Percentiles rank a stretch among this genome's conserved stretches.
phyloP scores from a whole-genome alignment of 2,888 invertebrate genomes.

The Nemurella pictetii region DNA sequence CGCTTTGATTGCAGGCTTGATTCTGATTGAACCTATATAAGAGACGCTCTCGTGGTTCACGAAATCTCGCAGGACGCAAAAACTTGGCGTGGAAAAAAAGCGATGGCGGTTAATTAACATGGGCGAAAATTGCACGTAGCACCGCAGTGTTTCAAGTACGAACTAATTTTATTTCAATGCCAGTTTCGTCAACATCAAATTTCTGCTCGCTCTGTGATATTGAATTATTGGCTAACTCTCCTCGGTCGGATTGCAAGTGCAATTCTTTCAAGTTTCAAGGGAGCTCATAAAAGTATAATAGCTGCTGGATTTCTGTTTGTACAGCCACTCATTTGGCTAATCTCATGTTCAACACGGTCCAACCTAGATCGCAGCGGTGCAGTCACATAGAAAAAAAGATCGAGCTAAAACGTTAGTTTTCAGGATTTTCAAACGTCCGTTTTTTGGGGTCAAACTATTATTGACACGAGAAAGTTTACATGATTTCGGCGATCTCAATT shows the following conservation, averaged over 20 bases:
- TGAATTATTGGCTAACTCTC: not conserved
- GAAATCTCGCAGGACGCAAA: not conserved
- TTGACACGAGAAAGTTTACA: not conserved
- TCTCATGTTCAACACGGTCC: not conserved
- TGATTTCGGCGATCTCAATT: not conserved
- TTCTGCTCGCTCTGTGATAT: not conserved
- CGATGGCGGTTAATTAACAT: not conserved
- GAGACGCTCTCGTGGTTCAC: not conserved
- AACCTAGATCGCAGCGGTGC: not conserved
- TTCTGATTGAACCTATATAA: not conserved
- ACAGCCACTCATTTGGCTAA: not conserved
- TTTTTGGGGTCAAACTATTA: not conserved
- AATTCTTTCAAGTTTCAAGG: not conserved
- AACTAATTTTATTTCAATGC: not conserved
- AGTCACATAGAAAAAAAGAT: too few relatives aligned
- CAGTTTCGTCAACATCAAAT: not conserved
- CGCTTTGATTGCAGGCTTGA: not conserved
- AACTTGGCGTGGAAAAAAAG: not conserved
- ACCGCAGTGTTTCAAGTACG: not conserved
- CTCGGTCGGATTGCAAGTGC: not conserved
- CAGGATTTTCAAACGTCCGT: not conserved
- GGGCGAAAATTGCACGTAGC: not conserved
- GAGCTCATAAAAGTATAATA: not conserved
- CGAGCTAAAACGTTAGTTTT: not conserved
- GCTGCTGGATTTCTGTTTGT: not conserved